Conservation (phyloP, 1,140 invertebrate genomes). For the Mamestra configurata region DNA sequence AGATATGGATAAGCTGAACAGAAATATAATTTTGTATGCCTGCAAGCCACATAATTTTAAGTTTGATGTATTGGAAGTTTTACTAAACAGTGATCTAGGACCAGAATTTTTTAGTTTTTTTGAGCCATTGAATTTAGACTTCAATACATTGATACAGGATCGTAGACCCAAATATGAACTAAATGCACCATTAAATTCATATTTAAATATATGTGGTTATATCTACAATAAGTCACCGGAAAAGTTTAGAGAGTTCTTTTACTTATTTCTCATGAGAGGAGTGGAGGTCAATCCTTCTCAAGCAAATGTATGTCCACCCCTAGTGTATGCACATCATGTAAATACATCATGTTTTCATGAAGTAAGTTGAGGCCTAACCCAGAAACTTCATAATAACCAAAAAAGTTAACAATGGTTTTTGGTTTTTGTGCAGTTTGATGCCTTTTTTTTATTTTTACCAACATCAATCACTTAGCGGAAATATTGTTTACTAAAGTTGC, state of each 20-base stretch:
- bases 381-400: too few species aligned
- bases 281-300: constrained; percentile 76
- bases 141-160: constrained; percentile 66
- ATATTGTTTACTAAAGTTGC: background rate
- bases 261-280: constrained; percentile 81
- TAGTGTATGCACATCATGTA: constrained; percentile 83
- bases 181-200: constrained; percentile 80
- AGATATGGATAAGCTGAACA: constrained; percentile 70
- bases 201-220: constrained; percentile 84
- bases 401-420: too few species aligned
- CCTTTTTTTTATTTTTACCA: background rate
- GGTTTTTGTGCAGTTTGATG: background rate
- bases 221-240: constrained; percentile 79
- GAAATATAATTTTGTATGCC: constrained; percentile 77
- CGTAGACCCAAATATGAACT: constrained; percentile 69
- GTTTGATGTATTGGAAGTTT: constrained; percentile 75
- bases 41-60: constrained; percentile 85
- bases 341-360: constrained; percentile 75
- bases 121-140: constrained; percentile 72
- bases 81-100: constrained; percentile 77
- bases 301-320: constrained; percentile 82
- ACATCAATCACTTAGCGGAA: background rate
- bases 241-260: constrained; percentile 79
- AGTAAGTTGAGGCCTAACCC: too few species aligned
- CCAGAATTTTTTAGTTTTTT: constrained; percentile 81